Evolutionary conservation across 2,113 vertebrate genomes (phyloP).

Genomic region (Psittacara wagleri): DNA sequence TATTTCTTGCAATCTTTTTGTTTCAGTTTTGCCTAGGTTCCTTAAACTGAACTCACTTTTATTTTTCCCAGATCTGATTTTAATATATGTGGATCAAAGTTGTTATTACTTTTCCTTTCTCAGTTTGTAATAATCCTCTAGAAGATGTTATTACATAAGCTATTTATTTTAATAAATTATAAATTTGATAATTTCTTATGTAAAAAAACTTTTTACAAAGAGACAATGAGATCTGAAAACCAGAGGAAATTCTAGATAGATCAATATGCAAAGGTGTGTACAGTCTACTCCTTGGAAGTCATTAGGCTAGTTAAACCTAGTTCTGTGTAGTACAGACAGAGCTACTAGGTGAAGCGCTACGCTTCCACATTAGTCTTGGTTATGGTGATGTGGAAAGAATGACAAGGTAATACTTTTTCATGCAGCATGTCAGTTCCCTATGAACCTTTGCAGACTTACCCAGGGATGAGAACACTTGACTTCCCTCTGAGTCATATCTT

Average conservation of each 20-base stretch:
- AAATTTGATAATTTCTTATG: neutral
- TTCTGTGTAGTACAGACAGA: neutral
- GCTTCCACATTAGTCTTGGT: neutral
- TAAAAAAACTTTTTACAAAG: neutral
- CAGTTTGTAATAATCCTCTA: neutral
- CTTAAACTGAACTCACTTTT: neutral
- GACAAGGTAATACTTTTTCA: neutral
- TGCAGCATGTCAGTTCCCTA: accelerated
- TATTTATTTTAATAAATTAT: neutral
- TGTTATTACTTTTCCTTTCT: neutral
- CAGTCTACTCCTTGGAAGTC: neutral
- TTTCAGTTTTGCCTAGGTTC: neutral
- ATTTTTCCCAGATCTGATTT: neutral
- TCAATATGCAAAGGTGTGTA: neutral
- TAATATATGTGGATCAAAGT: neutral
- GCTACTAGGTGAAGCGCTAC: neutral
- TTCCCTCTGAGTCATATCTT: neutral
- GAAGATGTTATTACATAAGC: neutral
- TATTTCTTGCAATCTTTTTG: neutral
- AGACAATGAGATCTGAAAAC: neutral
- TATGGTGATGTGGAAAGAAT: neutral
- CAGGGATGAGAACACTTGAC: neutral
- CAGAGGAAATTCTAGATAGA: neutral
- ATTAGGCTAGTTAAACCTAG: neutral
- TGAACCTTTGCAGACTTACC: neutral